Base-by-base conservation (phyloP, 2,113 vertebrate species). In the Craseonycteris thonglongyai region DNA sequence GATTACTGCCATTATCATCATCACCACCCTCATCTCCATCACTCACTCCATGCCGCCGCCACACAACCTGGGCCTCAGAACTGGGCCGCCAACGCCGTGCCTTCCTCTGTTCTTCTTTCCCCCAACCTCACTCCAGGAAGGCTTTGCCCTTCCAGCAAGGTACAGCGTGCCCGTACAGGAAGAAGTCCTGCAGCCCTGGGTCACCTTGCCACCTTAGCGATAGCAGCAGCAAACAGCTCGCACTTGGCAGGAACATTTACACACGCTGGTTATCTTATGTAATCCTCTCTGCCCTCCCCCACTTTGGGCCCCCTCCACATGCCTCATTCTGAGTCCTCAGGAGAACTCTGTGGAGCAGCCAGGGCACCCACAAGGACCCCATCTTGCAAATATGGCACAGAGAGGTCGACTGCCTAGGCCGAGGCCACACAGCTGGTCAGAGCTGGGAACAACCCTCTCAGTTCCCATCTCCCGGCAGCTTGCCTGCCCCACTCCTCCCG, bases 151-250 rank as follows among this genome's bases (percentile, higher is more conserved):
- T 68, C 61, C 45, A 40, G n/a, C 81, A 35, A 68, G 49, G 65
- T 33, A 14, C 30, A 35, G 21, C 65, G 72, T 59, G 58, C 49
- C 92, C n/a, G 58, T 33, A 28, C 6, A 54, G 38, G 81, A 2
- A 0, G 16, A 68, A 58, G 82, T 56, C 63, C 74, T 69, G 13
- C 19, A 18, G 47, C 68, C 3, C 79, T 14, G 51, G 92, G 94
- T 76, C 93, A 95, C 81, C 91, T 81, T 76, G 93, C 66, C 93
- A 93, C 81, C 91, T 78, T 56, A 84, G 49, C 22, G 22, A 59
- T 93, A 76, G 19, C 21, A 47, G 51, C 91, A 40, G 97, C 71
- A 76, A 93, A 93, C 63, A 90, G 47, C 15, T 3, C 61, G 33
- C 28, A 1, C 56, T 63, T 18, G 54, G 81, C 75, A 45, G 40